phyloP scores from a whole-genome alignment of 2,797 vertebrate species.

The Glossophaga mutica region DNA sequence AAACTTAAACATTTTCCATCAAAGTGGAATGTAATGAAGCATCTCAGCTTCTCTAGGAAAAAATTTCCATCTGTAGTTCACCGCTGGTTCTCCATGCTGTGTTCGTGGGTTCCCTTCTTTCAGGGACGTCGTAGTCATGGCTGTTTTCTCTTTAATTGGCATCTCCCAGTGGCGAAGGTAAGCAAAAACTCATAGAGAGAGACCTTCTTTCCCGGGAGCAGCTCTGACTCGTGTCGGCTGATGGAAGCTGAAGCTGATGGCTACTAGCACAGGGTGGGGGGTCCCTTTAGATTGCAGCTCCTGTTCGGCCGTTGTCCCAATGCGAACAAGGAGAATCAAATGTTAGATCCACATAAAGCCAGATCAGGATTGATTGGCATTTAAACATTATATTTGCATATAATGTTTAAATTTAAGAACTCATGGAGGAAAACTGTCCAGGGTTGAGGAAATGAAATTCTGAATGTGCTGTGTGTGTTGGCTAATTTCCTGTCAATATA shows the following conservation, averaged over 20 bases:
- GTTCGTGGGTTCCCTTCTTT: neutral
- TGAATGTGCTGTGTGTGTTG: neutral
- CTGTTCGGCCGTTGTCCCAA: neutral
- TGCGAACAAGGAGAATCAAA: neutral
- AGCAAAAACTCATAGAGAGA: conserved; percentile 1
- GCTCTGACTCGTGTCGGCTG: neutral
- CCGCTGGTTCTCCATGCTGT: neutral
- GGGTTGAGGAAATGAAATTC: neutral
- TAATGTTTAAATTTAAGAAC: conserved; percentile 7
- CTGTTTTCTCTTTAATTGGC: neutral
- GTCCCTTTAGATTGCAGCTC: neutral
- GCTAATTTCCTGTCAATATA: neutral
- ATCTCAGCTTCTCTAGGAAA: neutral
- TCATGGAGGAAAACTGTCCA: neutral
- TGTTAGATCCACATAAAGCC: neutral
- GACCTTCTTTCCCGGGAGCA: neutral
- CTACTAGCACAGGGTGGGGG: neutral
- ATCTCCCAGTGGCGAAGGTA: conserved; percentile 11
- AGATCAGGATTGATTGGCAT: neutral
- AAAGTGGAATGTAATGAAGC: neutral
- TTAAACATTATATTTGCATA: conserved; percentile 8
- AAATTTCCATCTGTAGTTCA: neutral
- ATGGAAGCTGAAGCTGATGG: neutral
- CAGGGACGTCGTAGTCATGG: neutral
- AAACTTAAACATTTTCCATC: neutral